These are phyloP conservation scores for Drosophila truncata DNA, from an alignment of 1,140 invertebrate species.

Conservation along the genomic window DNA sequence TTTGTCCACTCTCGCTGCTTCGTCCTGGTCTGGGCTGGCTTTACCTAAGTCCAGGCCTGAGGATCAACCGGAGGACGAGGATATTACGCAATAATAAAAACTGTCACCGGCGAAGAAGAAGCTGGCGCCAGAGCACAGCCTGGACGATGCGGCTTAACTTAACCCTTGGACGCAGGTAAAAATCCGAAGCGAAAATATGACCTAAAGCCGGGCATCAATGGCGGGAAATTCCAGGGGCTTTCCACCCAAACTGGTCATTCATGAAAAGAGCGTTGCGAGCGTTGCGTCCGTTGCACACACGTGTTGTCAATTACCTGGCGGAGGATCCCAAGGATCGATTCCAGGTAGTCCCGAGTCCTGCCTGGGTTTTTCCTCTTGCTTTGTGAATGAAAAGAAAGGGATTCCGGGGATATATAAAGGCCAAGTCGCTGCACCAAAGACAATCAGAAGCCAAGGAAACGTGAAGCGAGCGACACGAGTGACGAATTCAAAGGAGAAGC, in stretches of 20 bases:
- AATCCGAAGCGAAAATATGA: background rate
- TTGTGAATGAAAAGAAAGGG: constrained; percentile 55
- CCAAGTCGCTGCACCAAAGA: background rate
- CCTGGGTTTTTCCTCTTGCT: constrained; percentile 37
- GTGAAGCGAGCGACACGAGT: constrained; percentile 29
- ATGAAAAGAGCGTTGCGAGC: constrained; percentile 41
- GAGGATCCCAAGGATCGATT: background rate
- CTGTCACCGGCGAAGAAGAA: constrained; percentile 30
- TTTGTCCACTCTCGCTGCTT: background rate
- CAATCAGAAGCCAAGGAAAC: constrained; percentile 57
- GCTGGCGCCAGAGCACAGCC: background rate
- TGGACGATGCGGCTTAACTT: background rate
- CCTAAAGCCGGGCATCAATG: constrained; percentile 51
- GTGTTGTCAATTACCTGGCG: constrained; percentile 67
- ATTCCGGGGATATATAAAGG: constrained; percentile 45
- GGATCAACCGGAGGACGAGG: background rate
- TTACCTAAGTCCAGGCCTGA: constrained; percentile 1
- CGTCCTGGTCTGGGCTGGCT: background rate
- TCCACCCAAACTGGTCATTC: constrained; percentile 60
- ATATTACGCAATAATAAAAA: constrained; percentile 73
- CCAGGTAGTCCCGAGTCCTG: constrained; percentile 35
- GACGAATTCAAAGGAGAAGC: background rate
- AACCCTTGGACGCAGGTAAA: constrained; percentile 21
- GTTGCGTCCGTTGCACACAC: constrained; percentile 52
- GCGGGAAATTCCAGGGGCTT: constrained; percentile 68